Evolutionary conservation across 2,888 invertebrate species (phyloP), one percentile per base, ranked within the genome.

Genomic region (Archips xylosteana): DNA sequence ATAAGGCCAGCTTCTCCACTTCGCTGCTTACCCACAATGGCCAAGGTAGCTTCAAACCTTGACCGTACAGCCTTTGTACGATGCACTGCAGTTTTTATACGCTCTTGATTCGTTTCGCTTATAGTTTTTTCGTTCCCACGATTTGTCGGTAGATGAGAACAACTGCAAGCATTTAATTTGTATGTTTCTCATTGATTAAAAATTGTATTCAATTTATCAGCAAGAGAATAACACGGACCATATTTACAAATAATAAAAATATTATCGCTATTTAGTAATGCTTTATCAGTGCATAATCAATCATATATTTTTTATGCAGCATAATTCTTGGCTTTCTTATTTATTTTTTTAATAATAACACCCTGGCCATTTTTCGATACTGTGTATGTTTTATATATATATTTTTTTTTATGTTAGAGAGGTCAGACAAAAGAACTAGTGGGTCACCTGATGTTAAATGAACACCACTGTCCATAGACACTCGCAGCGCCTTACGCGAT

Each of bases 41-140:
- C 65, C 34, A 65, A 51, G 65, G 49, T 13, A 60, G 60, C 60
- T 60, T 57, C 57, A 54, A 54, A 54, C 54, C 54, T 54, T 54
- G 54, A 23, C 54, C 54, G 54, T 6, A 5, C 54, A n/a, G 54
- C 54, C 54, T 54, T 54, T 54, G 54, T 54, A 61, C 57, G 64
- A 74, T 71, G 70, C 66, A 65, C 66, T 54, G 60, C 51, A 63
- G 32, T 61, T 69, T 66, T 60, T 65, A 51, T 62, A 69, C 63
- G 70, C 51, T 54, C 69, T 71, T 60, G 57, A 69, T 73, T 76
- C 70, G 62, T 66, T 74, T 47, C 60, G 15, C 36, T 49, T 10
- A 65, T 63, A 49, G 63, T 77, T 74, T 75, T 76, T 75, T 49
- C 60, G 51, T 75, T 77, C 75, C 74, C 76, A 77, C 75, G 74